Percentiles rank a stretch among this genome's conserved stretches.
Conservation (phyloP, 1,140 invertebrate genomes). For the Temnothorax longispinosus region DNA sequence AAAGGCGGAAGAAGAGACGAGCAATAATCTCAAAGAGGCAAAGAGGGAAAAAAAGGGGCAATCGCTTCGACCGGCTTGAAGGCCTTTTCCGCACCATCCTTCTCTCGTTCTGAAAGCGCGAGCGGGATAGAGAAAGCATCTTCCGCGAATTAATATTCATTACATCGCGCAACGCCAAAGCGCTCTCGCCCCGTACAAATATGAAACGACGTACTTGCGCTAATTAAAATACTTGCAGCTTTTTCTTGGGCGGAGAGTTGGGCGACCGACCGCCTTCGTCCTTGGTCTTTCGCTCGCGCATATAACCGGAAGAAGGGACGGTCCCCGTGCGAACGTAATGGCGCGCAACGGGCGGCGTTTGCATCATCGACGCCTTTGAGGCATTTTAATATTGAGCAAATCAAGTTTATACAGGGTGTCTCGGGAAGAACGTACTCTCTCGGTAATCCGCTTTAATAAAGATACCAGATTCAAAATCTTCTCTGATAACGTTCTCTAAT, state of each 20-base stretch:
- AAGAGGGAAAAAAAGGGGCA: slow-evolving; percentile 11
- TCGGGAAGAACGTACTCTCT: not conserved
- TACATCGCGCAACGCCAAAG: slow-evolving; percentile 72
- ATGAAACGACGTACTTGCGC: slow-evolving; percentile 81
- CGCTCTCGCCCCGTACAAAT: slow-evolving; percentile 71
- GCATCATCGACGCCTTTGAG: slow-evolving; percentile 60
- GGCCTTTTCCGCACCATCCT: slow-evolving; percentile 20
- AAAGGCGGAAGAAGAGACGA: slow-evolving; percentile 65
- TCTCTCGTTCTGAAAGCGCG: slow-evolving; percentile 1
- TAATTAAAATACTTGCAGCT: slow-evolving; percentile 81
- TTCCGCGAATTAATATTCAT: slow-evolving; percentile 81
- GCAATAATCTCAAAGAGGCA: slow-evolving; percentile 56
- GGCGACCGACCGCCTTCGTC: slow-evolving; percentile 19
- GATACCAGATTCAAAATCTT: not conserved
- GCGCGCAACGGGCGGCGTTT: slow-evolving; percentile 14
- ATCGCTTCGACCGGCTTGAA: slow-evolving; percentile 33
- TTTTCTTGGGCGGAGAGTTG: slow-evolving; percentile 67
- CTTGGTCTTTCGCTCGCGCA: not conserved
- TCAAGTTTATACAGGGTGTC: slow-evolving; percentile 25
- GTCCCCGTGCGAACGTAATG: slow-evolving; percentile 18
- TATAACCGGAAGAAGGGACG: slow-evolving; percentile 14
- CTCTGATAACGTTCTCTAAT: too few relatives aligned
- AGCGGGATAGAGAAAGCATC: slow-evolving; percentile 19
- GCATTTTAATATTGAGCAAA: slow-evolving; percentile 11
- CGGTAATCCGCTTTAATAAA: not conserved